Conservation (phyloP, 2,888 invertebrate species). For the Epistrophe eligans region DNA sequence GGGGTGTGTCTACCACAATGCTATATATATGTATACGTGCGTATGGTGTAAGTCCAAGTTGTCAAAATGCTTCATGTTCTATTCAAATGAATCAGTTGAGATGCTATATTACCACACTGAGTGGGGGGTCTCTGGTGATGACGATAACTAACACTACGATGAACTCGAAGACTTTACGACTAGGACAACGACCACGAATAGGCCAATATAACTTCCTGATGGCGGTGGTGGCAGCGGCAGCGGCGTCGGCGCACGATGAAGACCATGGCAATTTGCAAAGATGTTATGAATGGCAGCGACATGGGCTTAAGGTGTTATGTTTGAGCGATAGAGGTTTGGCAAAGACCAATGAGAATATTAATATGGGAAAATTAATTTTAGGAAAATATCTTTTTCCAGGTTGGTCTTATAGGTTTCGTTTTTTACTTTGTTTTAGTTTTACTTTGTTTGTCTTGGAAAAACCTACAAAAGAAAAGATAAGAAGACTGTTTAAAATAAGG, state of each 20-base stretch:
- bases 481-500: not conserved
- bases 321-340: constrained; percentile 54
- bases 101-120: constrained; percentile 66
- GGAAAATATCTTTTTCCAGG: constrained; percentile 22
- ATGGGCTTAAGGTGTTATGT: constrained; percentile 61
- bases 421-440: not conserved
- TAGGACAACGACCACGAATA: constrained; percentile 34
- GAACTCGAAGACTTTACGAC: constrained; percentile 16
- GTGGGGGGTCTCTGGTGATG: constrained; percentile 71
- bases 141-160: constrained; percentile 42
- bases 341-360: constrained; percentile 49
- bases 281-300: constrained; percentile 70
- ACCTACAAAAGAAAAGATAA: not conserved
- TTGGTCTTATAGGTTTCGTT: not conserved
- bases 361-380: constrained; percentile 68
- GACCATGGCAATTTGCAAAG: constrained; percentile 67
- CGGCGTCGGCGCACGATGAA: constrained; percentile 51
- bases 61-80: constrained; percentile 75
- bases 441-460: not conserved
- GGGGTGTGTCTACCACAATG: not conserved
- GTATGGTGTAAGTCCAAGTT: constrained; percentile 72
- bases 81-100: constrained; percentile 74
- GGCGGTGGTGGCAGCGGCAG: not conserved
- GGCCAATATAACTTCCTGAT: constrained; percentile 54
- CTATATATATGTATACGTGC: constrained; percentile 25